Evolutionary conservation across 2,113 vertebrate genomes (phyloP), one percentile per base, ranked within the genome.

Genomic region (Elaphurus davidianus): DNA sequence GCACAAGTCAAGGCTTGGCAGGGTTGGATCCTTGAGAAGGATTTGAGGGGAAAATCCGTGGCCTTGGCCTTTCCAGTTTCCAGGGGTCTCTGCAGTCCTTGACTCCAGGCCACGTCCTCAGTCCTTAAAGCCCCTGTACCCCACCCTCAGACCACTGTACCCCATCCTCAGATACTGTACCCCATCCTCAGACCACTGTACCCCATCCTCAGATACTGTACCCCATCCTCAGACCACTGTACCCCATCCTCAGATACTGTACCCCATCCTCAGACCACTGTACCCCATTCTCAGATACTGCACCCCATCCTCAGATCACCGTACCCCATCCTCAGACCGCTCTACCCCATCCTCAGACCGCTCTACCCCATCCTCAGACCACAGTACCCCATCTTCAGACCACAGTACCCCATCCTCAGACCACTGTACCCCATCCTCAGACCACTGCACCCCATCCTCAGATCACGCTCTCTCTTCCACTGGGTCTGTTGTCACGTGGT

Each of bases 121-220:
- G 36, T 85, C 36, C 25, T 67, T 45, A n/a, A 94, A 85, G 50
- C 19, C 50, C 43, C 59, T 1, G 12, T 14, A 6, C 11, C 12
- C 59, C 57, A 59, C 1, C 25, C 25, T 27, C 59, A 60, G 59
- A 2, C 0, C 11, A 2, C 12, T 2, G 5, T 28, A 60, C 11
- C 59, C 59, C 21, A 25, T 4, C 8, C 55, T 57, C 21, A 25
- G 21, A 57, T 0, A 0, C 8, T 3, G 8, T 23, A 57, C 55
- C 55, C 55, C 55, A 57, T 0, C 55, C 3, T 23, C 23, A 57
- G 23, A 6, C 0, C 0, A 0, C 27, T 6, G 5, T 30, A 3
- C 28, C 27, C 27, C 59, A 60, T 3, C 5, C 11, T 28, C 59
- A 60, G 59, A 57, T 2, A 0, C 8, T 23, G 21, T 57, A 25